These are phyloP conservation scores for Gallinago undulata DNA, from an alignment of 2,113 vertebrate genomes.

Conservation along the genomic window DNA sequence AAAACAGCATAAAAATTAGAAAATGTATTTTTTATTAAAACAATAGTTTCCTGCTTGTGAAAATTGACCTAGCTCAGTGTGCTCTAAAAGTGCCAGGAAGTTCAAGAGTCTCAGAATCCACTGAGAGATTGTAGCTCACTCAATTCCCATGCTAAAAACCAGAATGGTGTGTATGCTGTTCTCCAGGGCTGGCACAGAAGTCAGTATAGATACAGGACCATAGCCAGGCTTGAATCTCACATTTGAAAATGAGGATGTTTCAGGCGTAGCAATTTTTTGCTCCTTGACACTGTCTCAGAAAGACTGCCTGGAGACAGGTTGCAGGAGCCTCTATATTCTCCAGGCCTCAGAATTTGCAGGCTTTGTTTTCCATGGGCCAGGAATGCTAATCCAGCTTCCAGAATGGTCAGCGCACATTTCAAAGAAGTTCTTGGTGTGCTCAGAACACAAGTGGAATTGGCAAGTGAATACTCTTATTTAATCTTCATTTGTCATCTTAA, in stretches of 20 bases:
- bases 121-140: neutral
- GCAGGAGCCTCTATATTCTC: neutral
- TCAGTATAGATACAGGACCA: neutral
- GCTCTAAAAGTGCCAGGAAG: neutral
- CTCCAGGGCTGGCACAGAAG: neutral
- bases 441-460: neutral
- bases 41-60: neutral
- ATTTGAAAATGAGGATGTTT: neutral
- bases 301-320: neutral
- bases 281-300: neutral
- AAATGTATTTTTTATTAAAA: neutral
- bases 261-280: neutral
- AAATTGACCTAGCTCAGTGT: neutral
- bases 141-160: neutral
- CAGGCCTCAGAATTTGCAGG: neutral
- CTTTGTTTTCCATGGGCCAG: neutral
- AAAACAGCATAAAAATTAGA: neutral
- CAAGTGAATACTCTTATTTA: neutral
- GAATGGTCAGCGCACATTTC: neutral
- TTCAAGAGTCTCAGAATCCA: neutral
- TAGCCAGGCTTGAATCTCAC: neutral
- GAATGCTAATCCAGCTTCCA: neutral
- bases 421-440: neutral
- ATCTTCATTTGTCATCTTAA: neutral
- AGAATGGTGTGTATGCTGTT: accelerated